Conservation (phyloP, 2,888 invertebrate species). For the Rosalia funebris region DNA sequence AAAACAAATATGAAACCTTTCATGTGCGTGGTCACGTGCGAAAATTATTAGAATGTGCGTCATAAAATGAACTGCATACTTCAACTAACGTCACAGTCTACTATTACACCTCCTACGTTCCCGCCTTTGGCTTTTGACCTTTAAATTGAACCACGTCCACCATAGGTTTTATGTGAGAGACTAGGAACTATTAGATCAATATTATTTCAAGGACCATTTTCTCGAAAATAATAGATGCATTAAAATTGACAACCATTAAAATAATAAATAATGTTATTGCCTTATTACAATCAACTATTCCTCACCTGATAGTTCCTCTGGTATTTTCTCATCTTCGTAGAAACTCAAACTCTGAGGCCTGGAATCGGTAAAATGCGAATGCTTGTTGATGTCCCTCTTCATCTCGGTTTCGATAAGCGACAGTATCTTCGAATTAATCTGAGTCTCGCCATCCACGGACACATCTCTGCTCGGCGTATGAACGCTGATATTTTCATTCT, state of each 20-base stretch:
- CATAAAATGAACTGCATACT: too few species aligned
- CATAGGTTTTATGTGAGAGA: too few species aligned
- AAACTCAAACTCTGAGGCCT: conserved; percentile 64
- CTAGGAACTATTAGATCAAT: too few species aligned
- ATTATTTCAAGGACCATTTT: too few species aligned
- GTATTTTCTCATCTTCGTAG: conserved; percentile 63
- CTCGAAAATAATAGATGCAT: too few species aligned
- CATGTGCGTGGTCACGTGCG: too few species aligned
- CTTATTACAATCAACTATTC: neutral
- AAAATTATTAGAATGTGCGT: too few species aligned
- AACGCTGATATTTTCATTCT: conserved; percentile 54
- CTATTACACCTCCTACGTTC: neutral
- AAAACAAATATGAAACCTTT: too few species aligned
- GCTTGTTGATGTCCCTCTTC: conserved; percentile 61
- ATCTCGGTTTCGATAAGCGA: conserved; percentile 62
- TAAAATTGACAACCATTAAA: too few species aligned
- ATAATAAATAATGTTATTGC: too few species aligned
- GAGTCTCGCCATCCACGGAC: conserved; percentile 69
- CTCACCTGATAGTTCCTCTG: conserved; percentile 62
- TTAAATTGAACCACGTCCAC: neutral
- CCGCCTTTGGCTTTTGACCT: conserved; percentile 4
- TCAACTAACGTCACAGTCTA: too few species aligned
- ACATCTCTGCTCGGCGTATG: conserved; percentile 58
- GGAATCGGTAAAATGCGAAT: conserved; percentile 63
- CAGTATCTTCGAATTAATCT: conserved; percentile 67